Conservation (phyloP, 2,113 vertebrate species). For the Salminus brasiliensis region DNA sequence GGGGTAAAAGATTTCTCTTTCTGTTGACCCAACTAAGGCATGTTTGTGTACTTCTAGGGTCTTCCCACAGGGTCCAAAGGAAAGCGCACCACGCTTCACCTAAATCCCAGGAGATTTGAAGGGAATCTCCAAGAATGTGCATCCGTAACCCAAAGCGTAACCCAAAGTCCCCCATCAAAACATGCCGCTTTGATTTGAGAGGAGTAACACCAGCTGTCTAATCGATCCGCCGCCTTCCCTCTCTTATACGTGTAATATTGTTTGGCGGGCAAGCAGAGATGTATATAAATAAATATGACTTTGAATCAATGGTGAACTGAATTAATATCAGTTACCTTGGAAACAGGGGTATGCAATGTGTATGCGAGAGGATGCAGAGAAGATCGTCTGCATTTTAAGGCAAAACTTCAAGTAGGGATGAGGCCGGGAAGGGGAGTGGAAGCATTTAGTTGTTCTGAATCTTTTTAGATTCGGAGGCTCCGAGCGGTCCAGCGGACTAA, state of each 20-base stretch:
- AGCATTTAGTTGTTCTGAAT: constrained; percentile 12
- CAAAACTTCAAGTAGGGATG: constrained; percentile 28
- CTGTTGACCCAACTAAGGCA: not conserved
- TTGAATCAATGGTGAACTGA: constrained; percentile 54
- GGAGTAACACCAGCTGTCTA: constrained; percentile 37
- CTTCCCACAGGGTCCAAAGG: not conserved
- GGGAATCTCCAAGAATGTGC: not conserved
- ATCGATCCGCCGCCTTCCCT: constrained; percentile 31
- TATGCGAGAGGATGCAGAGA: constrained; percentile 11
- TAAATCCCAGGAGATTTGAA: not conserved
- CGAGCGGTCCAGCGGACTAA: no score
- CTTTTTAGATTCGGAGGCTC: constrained; percentile 26
- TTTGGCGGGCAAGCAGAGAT: constrained; percentile 29
- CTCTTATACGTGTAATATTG: constrained; percentile 45
- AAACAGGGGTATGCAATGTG: constrained; percentile 46
- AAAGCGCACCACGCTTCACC: not conserved
- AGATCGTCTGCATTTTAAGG: constrained; percentile 27
- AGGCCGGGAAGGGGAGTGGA: not conserved
- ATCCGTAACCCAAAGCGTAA: not conserved
- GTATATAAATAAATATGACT: constrained; percentile 60
- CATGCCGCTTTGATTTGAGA: constrained; percentile 18
- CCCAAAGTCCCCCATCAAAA: not conserved
- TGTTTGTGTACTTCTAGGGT: not conserved
- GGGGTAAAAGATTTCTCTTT: not conserved
- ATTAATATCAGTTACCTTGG: constrained; percentile 61